Percentiles rank a stretch among this genome's conserved stretches.
These are phyloP conservation scores for Laothoe populi DNA, from an alignment of 2,888 invertebrate genomes.

Conservation along the genomic window DNA sequence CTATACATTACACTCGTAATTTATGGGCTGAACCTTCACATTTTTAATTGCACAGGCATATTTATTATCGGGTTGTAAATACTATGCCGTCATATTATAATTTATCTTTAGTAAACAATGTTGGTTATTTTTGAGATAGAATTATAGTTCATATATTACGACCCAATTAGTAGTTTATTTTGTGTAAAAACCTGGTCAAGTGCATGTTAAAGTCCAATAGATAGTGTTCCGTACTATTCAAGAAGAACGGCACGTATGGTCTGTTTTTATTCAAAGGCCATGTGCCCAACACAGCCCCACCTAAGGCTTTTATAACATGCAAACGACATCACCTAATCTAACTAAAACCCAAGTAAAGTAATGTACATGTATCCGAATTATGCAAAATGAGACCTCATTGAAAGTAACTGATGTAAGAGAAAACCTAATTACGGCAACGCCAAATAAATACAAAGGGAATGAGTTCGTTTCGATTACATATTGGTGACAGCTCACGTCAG, in stretches of 20 bases:
- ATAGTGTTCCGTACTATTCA: no score
- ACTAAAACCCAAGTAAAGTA: not conserved
- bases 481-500: not conserved
- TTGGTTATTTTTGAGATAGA: not conserved
- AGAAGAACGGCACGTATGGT: no score
- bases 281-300: no score
- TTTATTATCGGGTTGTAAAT: slow-evolving; percentile 12
- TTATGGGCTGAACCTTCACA: not conserved
- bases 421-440: not conserved
- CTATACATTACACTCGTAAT: not conserved
- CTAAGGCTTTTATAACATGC: no score
- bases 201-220: no score
- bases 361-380: not conserved
- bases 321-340: not conserved
- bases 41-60: slow-evolving; percentile 3
- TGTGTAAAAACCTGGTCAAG: no score
- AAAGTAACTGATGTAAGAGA: not conserved
- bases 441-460: not conserved
- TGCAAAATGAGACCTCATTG: not conserved
- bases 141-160: not conserved
- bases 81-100: not conserved
- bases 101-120: not conserved
- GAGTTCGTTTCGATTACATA: not conserved
- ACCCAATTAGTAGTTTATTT: not conserved
- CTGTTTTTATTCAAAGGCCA: no score